phyloP scores from a whole-genome alignment of 64 coral and sea anemone species.

The Platygyra sinensis region DNA sequence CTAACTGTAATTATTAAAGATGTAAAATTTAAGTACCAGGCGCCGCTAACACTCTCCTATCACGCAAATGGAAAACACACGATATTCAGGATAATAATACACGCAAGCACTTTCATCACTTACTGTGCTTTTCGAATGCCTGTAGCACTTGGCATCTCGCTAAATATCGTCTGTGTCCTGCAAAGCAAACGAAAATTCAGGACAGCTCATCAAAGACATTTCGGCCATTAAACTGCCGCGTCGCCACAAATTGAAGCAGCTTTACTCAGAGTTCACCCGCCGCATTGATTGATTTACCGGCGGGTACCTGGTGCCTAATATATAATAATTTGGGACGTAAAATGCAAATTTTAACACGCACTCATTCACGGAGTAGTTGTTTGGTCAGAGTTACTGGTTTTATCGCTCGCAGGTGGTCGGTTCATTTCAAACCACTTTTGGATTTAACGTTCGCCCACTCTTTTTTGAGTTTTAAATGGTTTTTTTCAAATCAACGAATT shows the following conservation, averaged over 20 bases:
- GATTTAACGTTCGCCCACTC: not conserved
- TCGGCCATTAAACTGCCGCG: not conserved
- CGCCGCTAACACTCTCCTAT: not conserved
- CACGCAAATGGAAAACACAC: constrained; percentile 4
- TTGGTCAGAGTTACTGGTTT: constrained; percentile 16
- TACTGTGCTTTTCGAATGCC: constrained; percentile 18
- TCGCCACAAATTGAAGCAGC: not conserved
- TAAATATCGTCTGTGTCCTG: not conserved
- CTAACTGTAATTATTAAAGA: not conserved
- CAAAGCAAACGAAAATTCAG: not conserved
- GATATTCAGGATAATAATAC: not conserved
- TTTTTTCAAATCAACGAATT: not conserved
- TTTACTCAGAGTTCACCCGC: not conserved
- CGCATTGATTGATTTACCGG: not conserved
- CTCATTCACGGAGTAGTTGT: not conserved
- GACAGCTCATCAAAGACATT: not conserved
- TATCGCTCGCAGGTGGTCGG: not conserved
- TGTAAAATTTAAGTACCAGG: not conserved
- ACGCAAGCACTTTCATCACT: not conserved
- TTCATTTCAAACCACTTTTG: not conserved
- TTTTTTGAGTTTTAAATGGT: too few relatives aligned
- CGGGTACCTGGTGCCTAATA: not conserved
- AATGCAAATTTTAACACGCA: constrained; percentile 34
- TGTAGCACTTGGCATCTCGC: constrained; percentile 2
- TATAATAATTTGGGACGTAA: not conserved